Conservation (phyloP, 1,140 invertebrate species). For the Ptiloglossa arizonensis region DNA sequence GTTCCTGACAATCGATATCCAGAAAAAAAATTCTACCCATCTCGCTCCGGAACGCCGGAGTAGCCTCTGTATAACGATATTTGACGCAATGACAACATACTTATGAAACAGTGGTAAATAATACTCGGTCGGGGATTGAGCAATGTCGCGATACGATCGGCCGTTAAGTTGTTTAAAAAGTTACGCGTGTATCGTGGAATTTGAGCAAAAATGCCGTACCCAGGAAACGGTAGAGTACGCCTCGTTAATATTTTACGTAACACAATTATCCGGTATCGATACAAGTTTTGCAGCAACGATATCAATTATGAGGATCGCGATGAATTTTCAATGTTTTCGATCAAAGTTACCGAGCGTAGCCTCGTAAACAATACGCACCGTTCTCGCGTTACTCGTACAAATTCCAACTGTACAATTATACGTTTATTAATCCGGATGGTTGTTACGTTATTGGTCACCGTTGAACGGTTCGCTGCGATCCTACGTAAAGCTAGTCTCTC, state of each 20-base stretch:
- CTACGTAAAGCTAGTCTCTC: no score
- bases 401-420: no score
- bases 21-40: not conserved
- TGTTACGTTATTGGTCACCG: no score
- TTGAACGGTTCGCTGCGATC: no score
- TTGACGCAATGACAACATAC: not conserved
- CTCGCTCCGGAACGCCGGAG: not conserved
- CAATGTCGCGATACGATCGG: not conserved
- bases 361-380: no score
- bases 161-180: not conserved
- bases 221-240: not conserved
- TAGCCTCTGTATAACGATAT: not conserved
- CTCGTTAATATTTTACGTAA: slow-evolving; percentile 26
- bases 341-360: no score
- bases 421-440: no score
- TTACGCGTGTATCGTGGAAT: not conserved
- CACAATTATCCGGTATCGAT: not conserved
- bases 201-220: not conserved
- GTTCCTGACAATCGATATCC: not conserved
- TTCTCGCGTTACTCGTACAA: not conserved
- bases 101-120: not conserved
- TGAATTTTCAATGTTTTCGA: not conserved
- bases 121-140: not conserved
- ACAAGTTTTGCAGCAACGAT: not conserved
- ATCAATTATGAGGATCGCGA: not conserved